Evolutionary conservation across 2,888 invertebrate species (phyloP).

Genomic region (Euzophera pinguis): DNA sequence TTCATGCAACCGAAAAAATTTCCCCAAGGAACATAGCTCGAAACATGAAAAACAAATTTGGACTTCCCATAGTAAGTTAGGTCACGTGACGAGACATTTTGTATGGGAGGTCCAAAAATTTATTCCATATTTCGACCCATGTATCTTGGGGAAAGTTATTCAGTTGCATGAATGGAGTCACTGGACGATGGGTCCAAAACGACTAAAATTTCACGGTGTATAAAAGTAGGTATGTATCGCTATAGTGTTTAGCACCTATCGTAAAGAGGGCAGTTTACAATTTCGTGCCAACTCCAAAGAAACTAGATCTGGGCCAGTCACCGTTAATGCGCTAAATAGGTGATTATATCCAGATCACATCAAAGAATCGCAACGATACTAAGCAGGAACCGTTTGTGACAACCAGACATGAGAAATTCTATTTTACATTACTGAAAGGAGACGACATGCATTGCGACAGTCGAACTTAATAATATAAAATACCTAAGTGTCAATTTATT

Average conservation of each 20-base stretch:
- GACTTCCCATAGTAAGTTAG: no score
- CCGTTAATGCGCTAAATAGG: conserved; percentile 64
- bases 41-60: no score
- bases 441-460: background rate
- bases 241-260: conserved; percentile 54
- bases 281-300: conserved; percentile 72
- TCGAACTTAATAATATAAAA: no score
- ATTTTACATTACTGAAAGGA: conserved; percentile 21
- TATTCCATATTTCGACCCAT: no score
- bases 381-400: conserved; percentile 43
- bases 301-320: conserved; percentile 73
- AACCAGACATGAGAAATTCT: conserved; percentile 26
- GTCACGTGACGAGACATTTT: no score
- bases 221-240: conserved; percentile 30
- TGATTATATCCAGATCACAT: conserved; percentile 75
- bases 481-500: no score
- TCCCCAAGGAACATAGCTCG: no score
- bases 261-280: conserved; percentile 78
- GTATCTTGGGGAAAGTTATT: no score
- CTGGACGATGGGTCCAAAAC: no score
- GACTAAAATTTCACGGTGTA: background rate
- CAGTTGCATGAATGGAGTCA: no score
- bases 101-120: no score
- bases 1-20: no score
- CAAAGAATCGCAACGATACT: conserved; percentile 55